Base-by-base conservation (phyloP, 2,888 invertebrate species). In the Xanthorhoe designata region DNA sequence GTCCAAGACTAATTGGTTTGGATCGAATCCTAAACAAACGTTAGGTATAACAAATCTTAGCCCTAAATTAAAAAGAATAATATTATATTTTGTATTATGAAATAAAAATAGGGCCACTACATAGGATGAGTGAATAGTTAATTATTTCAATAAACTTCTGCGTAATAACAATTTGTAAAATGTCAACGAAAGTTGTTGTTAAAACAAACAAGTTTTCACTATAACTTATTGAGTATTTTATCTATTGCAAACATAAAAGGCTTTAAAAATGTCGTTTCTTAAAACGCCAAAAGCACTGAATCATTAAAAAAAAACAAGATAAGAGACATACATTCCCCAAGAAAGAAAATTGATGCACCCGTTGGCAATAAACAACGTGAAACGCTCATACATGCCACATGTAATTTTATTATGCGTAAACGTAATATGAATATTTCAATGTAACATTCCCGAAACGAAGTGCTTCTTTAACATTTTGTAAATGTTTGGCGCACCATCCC, bases 381-480 rank as follows among this genome's bases (percentile, higher is more conserved):
- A 64, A 61, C 42, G 50, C 42, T 50, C 38, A 38, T 60, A 63
- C 51, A 49, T 54, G 58, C 58, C 54, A 60, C 64, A 50, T 50
- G 53, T 64, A 57, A 68, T 64, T 57, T 71, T 68, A 68, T 69
- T 68, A 63, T 62, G 70, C 66, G 64, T 69, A 69, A 70, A 73
- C 63, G 52, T 64, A n/a, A n/a, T n/a, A 66, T 71, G 65, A 73
- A 73, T 69, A 71, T 73, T 68, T 62, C 61, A 67, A 63, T 65
- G 64, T 58, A 63, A 68, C 62, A 62, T 61, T 49, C 50, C 59
- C 49, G 42, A 61, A 59, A 59, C 42, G 61, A 66, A 66, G 67
- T 58, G 64, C 56, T 67, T 57, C 64, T 72, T 66, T 64, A 61
- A 55, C 64, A 54, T 69, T 66, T 66, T 63, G 62, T 61, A 73